Evolutionary conservation across 2,888 invertebrate genomes (phyloP).

Genomic region (Catocala fraxini): DNA sequence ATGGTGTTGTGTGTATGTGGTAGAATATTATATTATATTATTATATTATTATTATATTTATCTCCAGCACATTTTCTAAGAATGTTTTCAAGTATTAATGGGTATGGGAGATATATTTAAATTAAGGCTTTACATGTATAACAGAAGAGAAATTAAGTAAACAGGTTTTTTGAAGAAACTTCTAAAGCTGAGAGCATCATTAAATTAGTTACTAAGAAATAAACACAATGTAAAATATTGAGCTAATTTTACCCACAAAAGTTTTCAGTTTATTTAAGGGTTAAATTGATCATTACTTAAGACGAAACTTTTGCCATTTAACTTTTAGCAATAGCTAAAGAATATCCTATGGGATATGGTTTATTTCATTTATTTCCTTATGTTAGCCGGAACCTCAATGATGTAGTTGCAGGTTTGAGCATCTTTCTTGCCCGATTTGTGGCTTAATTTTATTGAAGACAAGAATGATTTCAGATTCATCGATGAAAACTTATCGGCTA

Average conservation of each 20-base stretch:
- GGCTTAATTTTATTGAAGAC: too few relatives aligned
- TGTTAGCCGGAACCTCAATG: too few relatives aligned
- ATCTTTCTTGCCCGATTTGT: too few relatives aligned
- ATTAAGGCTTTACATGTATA: neutral
- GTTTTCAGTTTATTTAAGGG: too few relatives aligned
- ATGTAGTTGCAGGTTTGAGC: too few relatives aligned
- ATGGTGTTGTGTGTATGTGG: too few relatives aligned
- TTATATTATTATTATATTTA: too few relatives aligned
- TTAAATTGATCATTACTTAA: constrained; percentile 29
- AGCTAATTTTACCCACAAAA: too few relatives aligned
- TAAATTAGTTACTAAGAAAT: neutral
- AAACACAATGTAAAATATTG: neutral
- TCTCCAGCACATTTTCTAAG: neutral
- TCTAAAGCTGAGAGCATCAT: neutral
- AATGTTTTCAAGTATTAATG: neutral
- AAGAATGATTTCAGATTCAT: too few relatives aligned
- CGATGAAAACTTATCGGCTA: too few relatives aligned
- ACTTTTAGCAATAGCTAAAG: neutral
- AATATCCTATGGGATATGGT: constrained; percentile 6
- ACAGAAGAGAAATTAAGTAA: neutral
- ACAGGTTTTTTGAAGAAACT: neutral
- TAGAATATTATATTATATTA: too few relatives aligned
- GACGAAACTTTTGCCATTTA: constrained; percentile 7
- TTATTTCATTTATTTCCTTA: too few relatives aligned
- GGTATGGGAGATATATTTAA: neutral